Base-by-base conservation (phyloP, 2,797 vertebrate genomes). In the Galaxias olidus region DNA sequence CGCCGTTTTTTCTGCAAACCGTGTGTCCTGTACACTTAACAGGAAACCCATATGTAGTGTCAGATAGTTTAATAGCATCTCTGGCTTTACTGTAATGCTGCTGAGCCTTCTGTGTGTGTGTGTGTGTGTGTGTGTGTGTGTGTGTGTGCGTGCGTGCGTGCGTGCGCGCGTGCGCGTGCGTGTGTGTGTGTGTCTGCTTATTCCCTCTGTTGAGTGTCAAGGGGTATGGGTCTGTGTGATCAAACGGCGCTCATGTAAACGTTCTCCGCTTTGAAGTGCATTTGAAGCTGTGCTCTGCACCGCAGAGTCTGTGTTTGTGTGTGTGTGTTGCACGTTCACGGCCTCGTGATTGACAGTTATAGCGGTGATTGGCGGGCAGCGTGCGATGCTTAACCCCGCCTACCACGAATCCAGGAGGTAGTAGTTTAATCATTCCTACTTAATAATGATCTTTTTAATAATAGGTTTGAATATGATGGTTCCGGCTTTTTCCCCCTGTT, bases 281-380 rank as follows among this genome's bases (percentile, higher is more conserved):
- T 47, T 11, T 47, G 9, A 47, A 47, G 7, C 10, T 12, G 14
- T 14, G 14, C 46, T 0, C 10, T 12, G 46, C 46, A 10, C 14
- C 46, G 15, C 49, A 15, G 49, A 6, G 6, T n/a, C 45, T n/a
- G 42, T 1, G 56, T 45, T n/a, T 44, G 56, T 59, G 56, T 44
- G 15, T 59, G 15, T 6, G n/a, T 41, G 4, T 17, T 13, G n/a
- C 9, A 51, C 17, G 1, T 51, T 14, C 0, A n/a, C 66, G 74
- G 76, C 48, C 15, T 72, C 76, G 73, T 73, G 74, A 74, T 78
- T 82, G 70, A 83, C 71, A 61, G 64, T n/a, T 81, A 78, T 86
- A 84, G 72, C 62, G 52, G 68, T 76, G 85, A 88, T 74, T 86
- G 87, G 86, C 87, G 71, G 69, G 63, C 30, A 3, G 30, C 30